A percentile compares a stretch with the other conserved stretches of the same genome.
Conservation (phyloP, 2,888 invertebrate species). For the Synergus umbraculus region DNA sequence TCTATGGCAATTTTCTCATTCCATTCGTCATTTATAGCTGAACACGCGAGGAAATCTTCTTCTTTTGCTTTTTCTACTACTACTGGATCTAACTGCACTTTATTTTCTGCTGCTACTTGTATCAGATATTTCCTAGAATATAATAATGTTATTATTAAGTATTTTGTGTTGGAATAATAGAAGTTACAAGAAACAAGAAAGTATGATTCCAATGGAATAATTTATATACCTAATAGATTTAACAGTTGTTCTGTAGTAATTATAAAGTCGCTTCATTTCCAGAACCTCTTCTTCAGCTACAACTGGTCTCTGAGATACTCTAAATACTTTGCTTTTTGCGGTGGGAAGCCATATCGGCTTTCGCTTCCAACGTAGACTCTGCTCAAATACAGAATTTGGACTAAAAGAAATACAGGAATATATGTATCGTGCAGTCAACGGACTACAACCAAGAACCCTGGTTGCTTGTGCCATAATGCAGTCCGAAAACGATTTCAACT, state of each 20-base stretch:
- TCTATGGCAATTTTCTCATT: conserved; percentile 82
- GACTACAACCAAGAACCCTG: conserved; percentile 43
- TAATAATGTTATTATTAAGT: neutral
- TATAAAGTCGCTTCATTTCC: conserved; percentile 84
- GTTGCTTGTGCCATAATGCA: conserved; percentile 22
- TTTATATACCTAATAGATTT: conserved; percentile 79
- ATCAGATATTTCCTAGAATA: conserved; percentile 78
- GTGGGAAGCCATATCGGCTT: conserved; percentile 90
- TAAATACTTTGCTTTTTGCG: conserved; percentile 88
- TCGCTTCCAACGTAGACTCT: conserved; percentile 78
- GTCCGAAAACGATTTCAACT: neutral
- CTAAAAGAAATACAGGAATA: conserved; percentile 45
- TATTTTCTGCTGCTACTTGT: conserved; percentile 57
- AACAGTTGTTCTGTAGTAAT: conserved; percentile 83
- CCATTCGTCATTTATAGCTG: conserved; percentile 84
- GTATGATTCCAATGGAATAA: neutral
- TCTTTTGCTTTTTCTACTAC: conserved; percentile 78
- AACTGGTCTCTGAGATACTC: conserved; percentile 82
- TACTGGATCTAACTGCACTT: conserved; percentile 53
- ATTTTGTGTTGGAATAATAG: neutral
- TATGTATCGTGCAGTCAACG: conserved; percentile 42
- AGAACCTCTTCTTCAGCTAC: conserved; percentile 82
- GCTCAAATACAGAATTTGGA: conserved; percentile 43
- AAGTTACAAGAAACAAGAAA: no score
- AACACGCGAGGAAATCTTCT: conserved; percentile 82